Evolutionary conservation across 2,113 vertebrate species (phyloP), one percentile per base, ranked within the genome.

Genomic region (Leptodactylus fuscus): DNA sequence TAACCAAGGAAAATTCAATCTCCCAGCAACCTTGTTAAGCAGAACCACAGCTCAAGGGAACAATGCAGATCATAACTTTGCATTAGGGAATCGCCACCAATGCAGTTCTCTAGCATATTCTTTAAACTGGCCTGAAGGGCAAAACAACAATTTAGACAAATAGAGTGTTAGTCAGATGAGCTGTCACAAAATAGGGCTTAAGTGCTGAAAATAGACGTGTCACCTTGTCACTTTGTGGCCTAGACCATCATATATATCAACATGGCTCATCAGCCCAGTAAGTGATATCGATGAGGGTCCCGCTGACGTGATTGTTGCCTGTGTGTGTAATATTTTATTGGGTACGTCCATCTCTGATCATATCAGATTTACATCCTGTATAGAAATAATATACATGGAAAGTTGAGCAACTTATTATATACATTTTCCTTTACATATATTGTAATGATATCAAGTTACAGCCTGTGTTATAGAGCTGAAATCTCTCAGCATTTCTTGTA

Each of bases 161-260:
- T 46, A 76, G 22, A 60, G 38, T 49, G 15, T 8, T 20, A 41
- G 88, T 86, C 73, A 91, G 93, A 93, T 94, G 93, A 92, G 93
- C 89, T 53, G 75, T 82, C 87, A 88, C 88, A 85, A 78, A 89
- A 71, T 89, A 91, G 20, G 36, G 58, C 32, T 62, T 20, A 76
- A 16, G 70, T 2, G 29, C 24, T 18, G 10, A 5, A 12, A 74
- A 15, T 41, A 22, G 24, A 18, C 73, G 6, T 32, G 36, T 77
- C 32, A 77, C 75, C 49, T 53, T n/a, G n/a, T 2, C 8, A 22
- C 18, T n/a, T 41, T 41, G n/a, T n/a, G n/a, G n/a, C n/a, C n/a
- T n/a, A n/a, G 16, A 41, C 41, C 41, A 41, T 38, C 12, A 11
- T 49, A 49, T 2, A 49, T 49, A 49, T 49, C 7, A 10, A 12